These are phyloP conservation scores for Crotalus tigris DNA, from an alignment of 2,113 vertebrate species.

Conservation along the genomic window DNA sequence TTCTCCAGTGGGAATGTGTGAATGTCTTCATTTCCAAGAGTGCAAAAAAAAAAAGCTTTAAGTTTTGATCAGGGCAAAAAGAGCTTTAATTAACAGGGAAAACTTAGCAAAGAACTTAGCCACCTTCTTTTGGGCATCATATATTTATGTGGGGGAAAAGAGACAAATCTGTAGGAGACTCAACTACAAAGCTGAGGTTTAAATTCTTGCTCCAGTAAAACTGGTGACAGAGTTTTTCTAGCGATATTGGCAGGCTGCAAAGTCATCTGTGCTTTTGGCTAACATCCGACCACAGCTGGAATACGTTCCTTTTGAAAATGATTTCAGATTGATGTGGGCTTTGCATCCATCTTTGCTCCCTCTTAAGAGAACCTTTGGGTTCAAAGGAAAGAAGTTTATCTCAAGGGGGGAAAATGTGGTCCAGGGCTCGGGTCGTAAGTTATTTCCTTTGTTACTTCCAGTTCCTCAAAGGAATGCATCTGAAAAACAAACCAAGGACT, in stretches of 20 bases:
- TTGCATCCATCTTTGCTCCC: neutral
- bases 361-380: neutral
- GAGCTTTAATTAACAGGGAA: neutral
- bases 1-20: neutral
- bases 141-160: neutral
- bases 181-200: neutral
- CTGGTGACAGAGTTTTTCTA: neutral
- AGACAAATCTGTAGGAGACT: neutral
- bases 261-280: conserved; percentile 2
- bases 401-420: conserved; percentile 13
- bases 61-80: neutral
- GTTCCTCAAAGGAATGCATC: neutral
- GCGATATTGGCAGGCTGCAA: neutral
- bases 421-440: conserved; percentile 5
- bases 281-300: neutral
- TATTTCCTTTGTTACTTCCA: conserved; percentile 13
- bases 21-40: neutral
- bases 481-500: neutral
- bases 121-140: neutral
- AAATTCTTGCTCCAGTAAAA: neutral
- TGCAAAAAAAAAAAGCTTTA: neutral
- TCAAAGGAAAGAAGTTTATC: conserved; percentile 16
- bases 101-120: neutral
- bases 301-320: conserved; percentile 10
- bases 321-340: neutral